Base-by-base conservation (phyloP, 2,113 vertebrate genomes). In the Cygnus buccinator region DNA sequence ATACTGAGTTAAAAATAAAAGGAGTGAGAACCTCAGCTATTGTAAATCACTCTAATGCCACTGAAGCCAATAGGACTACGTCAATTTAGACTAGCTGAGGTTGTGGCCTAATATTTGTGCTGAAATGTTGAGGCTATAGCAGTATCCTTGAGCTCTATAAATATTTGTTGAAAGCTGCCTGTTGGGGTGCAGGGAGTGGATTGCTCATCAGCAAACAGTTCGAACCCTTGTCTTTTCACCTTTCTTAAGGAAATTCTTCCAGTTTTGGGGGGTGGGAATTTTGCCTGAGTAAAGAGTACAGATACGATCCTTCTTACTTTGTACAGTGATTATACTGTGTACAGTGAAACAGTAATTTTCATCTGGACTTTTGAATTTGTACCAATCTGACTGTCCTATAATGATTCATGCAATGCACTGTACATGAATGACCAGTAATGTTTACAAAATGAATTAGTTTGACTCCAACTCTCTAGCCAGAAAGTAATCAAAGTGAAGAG, bases 401-500 rank as follows among this genome's bases (percentile, higher is more conserved):
- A 89, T 94, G 91, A 90, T 89, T 93, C 89, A 67, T 74, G 94
- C 93, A 86, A 92, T 57, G 72, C 29, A 91, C 94, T 96, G 88
- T 68, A 89, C 94, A 93, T 95, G 97, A 97, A 96, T 95, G 90
- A 93, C 95, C 93, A 95, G 75, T 72, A 83, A 93, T 95, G 93
- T 97, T 98, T 96, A 97, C 89, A 96, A 72, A 93, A 91, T 92
- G 89, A 90, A 95, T 91, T 93, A 96, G 86, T 85, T 87, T 93
- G 95, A 93, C 94, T 96, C 95, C 92, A 94, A 14, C 85, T 78
- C 83, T 93, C 83, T 28, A 94, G 90, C 79, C 93, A 93, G 87
- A 97, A 97, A 97, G 96, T 97, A 97, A 97, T 96, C 96, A 97
- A 97, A 97, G 67, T 55, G 89, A 96, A 96, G 93, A 94, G 93